Base-by-base conservation (phyloP, 2,888 invertebrate genomes). In the Drosophila quinaria region DNA sequence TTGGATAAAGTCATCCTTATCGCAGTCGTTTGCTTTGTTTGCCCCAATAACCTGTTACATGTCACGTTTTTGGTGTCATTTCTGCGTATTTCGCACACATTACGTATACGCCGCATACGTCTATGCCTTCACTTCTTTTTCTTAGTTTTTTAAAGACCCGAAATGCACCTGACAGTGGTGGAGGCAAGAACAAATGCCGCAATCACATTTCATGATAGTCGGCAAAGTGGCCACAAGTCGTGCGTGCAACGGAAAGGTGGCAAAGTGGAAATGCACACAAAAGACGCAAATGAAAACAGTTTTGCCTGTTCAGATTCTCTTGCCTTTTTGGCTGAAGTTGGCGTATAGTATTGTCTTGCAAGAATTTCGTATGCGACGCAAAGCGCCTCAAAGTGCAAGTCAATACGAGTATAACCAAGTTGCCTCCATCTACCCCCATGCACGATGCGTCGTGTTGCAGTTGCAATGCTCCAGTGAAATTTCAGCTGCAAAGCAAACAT, bases 41-140 rank as follows among this genome's bases (percentile, higher is more conserved):
- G 55, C 47, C 35, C 65, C 70, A 90, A 88, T 90, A 86, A 85
- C 90, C 85, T 85, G 90, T 86, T 90, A 86, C 89, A 74, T 80
- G 80, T 71, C 80, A 74, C 70, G 71, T 74, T 71, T 66, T 66
- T 49, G 66, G 44, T 70, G 67, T 66, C 72, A 67, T 49, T 67
- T 75, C 58, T 69, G 33, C 59, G 62, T 65, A 51, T 49, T 71
- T 65, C 67, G 29, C 58, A 22, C 69, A 56, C 52, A 77, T 74
- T 82, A 72, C 66, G 85, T 66, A 81, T 81, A 78, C 84, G 81
- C 60, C 60, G 42, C 68, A 29, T 71, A 33, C 51, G 54, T 58
- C 46, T 15, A 31, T n/a, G 49, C 19, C 13, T 33, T 54, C 31
- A n/a, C 13, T 37, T 62, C 31, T 15, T 46, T 25, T 54, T 50